phyloP scores from a whole-genome alignment of 2,797 vertebrate genomes.

The Pelodytes ibericus region DNA sequence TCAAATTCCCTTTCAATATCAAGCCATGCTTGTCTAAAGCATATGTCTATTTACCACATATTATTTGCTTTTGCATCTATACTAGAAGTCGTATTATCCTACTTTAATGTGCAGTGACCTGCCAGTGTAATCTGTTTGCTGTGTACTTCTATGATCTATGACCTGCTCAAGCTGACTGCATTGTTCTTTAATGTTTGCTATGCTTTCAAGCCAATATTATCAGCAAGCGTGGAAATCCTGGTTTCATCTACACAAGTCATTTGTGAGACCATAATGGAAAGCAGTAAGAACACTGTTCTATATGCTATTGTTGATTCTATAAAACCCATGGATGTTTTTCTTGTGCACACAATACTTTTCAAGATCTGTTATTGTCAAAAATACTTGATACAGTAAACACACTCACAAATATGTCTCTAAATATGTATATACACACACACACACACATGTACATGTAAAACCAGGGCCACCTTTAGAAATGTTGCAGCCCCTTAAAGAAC shows the following conservation, averaged over 20 bases:
- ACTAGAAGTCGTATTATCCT: conserved; percentile 40
- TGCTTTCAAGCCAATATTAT: conserved; percentile 43
- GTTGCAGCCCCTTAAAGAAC: too few species aligned
- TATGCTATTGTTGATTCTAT: neutral
- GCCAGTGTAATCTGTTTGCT: conserved; percentile 46
- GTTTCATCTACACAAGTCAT: conserved; percentile 31
- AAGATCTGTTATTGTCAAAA: too few species aligned
- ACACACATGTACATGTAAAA: too few species aligned
- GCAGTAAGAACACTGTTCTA: neutral
- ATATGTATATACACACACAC: too few species aligned
- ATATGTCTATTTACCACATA: conserved; percentile 51
- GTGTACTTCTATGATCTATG: conserved; percentile 44
- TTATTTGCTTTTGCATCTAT: conserved; percentile 43
- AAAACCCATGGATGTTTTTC: too few species aligned
- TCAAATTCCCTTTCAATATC: conserved; percentile 18
- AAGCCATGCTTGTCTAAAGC: conserved; percentile 42
- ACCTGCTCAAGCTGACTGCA: conserved; percentile 32
- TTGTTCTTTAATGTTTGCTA: conserved; percentile 46
- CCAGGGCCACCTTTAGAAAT: too few species aligned
- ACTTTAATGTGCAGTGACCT: conserved; percentile 48
- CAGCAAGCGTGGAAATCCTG: conserved; percentile 29
- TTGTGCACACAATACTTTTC: too few species aligned
- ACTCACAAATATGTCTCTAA: too few species aligned
- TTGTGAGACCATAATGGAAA: conserved; percentile 25
- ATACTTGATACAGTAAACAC: too few species aligned